Evolutionary conservation across 1,140 invertebrate species (phyloP).

Genomic region (Meloidogyne hapla): DNA sequence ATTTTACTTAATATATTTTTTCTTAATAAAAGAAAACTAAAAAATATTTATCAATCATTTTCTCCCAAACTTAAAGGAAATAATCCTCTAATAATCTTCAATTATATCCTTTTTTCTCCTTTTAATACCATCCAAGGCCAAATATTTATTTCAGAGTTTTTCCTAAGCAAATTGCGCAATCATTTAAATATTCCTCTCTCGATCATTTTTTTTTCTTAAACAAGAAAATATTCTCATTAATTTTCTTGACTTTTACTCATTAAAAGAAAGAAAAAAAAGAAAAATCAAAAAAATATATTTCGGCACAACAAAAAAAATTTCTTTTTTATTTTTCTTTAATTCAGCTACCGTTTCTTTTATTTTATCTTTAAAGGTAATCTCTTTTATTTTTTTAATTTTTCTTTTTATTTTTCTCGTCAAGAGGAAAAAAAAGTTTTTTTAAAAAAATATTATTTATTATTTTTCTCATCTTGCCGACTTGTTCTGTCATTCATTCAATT

Average conservation of each 20-base stretch:
- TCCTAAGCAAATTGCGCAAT: not conserved
- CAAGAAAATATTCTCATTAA: not conserved
- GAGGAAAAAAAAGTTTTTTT: not conserved
- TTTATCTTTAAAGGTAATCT: slow-evolving; percentile 3
- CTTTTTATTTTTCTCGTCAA: not conserved
- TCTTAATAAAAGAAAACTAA: too few relatives aligned
- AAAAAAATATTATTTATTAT: not conserved
- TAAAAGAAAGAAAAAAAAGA: too few relatives aligned
- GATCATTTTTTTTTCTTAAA: not conserved
- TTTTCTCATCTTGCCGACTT: slow-evolving; percentile 2
- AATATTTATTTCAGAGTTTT: not conserved
- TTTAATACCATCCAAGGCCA: not conserved
- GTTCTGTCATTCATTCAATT: not conserved
- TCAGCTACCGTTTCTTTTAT: not conserved
- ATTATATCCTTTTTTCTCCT: too few relatives aligned
- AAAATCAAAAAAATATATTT: not conserved
- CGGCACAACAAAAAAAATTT: not conserved
- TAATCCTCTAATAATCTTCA: too few relatives aligned
- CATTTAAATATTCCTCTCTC: not conserved
- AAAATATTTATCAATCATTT: not conserved
- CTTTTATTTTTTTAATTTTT: not conserved
- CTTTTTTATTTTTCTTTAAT: not conserved
- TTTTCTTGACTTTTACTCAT: not conserved
- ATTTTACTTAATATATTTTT: too few relatives aligned
- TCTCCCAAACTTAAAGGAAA: too few relatives aligned